phyloP scores from a whole-genome alignment of 2,888 invertebrate genomes.

The Dorcus hopei region DNA sequence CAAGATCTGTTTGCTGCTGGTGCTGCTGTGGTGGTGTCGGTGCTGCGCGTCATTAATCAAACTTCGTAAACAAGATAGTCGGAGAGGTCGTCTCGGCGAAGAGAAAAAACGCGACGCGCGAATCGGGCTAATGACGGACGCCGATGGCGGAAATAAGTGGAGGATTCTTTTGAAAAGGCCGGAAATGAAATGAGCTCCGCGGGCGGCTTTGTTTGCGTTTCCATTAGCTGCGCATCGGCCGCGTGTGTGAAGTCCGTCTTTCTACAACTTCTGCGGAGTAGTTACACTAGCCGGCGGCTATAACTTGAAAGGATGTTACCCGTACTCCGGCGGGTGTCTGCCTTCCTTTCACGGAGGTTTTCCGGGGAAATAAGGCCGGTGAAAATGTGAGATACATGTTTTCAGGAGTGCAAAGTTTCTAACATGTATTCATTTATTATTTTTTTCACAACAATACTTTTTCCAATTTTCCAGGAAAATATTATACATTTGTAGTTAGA shows the following conservation, averaged over 20 bases:
- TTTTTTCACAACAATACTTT: background rate
- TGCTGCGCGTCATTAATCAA: slow-evolving; percentile 10
- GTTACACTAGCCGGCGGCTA: slow-evolving; percentile 10
- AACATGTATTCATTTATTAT: slow-evolving; percentile 8
- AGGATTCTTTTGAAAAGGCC: slow-evolving; percentile 24
- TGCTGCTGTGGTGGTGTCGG: too few relatives aligned
- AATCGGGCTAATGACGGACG: too few relatives aligned
- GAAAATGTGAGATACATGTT: slow-evolving; percentile 14
- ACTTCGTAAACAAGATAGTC: background rate
- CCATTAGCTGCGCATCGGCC: slow-evolving; percentile 23
- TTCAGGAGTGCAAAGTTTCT: slow-evolving; percentile 14
- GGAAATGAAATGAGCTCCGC: slow-evolving; percentile 29
- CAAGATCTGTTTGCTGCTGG: too few relatives aligned
- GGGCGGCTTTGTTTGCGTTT: slow-evolving; percentile 29
- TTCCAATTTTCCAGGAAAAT: background rate
- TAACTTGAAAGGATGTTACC: slow-evolving; percentile 20
- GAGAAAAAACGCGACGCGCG: too few relatives aligned
- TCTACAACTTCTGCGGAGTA: slow-evolving; percentile 4
- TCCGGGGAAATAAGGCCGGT: slow-evolving; percentile 3
- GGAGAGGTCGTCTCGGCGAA: too few relatives aligned
- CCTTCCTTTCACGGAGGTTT: slow-evolving; percentile 11
- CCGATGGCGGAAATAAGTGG: slow-evolving; percentile 20
- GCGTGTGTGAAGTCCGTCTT: slow-evolving; percentile 15
- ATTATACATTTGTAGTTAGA: too few relatives aligned
- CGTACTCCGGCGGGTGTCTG: slow-evolving; percentile 11